Percentiles rank a stretch among this genome's conserved stretches.
phyloP scores from a whole-genome alignment of 2,797 vertebrate species.

The Mareca strepera region DNA sequence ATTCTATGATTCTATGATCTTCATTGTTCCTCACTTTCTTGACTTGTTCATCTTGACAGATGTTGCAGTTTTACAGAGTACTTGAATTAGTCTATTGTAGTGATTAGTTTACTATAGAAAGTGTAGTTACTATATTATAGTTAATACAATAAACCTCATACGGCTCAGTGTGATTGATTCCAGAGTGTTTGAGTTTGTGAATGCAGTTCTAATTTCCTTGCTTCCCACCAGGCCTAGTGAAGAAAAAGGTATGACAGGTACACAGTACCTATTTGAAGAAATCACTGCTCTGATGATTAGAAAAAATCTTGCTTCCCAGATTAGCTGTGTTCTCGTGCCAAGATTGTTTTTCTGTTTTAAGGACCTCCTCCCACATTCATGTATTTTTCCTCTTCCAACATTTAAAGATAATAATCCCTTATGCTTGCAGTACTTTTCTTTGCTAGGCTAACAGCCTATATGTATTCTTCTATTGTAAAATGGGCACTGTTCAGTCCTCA shows the following conservation, averaged over 20 bases:
- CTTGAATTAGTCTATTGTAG: background rate
- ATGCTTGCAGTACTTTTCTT: background rate
- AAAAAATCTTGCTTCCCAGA: background rate
- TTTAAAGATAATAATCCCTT: background rate
- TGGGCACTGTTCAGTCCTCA: background rate
- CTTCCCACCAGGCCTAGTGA: background rate
- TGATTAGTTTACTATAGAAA: background rate
- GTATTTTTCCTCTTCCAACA: background rate
- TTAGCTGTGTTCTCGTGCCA: background rate
- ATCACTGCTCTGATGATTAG: background rate
- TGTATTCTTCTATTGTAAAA: background rate
- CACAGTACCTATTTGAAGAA: background rate
- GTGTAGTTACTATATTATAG: background rate
- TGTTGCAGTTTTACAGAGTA: background rate
- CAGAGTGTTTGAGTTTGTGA: background rate
- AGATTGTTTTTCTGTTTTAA: conserved; percentile 4
- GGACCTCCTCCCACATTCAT: background rate
- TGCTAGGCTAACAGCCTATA: background rate
- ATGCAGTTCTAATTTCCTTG: background rate
- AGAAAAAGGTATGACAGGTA: background rate
- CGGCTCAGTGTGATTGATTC: background rate
- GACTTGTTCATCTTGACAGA: background rate
- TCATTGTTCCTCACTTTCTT: background rate
- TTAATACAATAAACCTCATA: background rate
- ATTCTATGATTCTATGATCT: background rate